Percentiles rank a stretch among this genome's conserved stretches.
Evolutionary conservation across 2,797 vertebrate genomes (phyloP).

Genomic region (Perdix hodgsoniae): DNA sequence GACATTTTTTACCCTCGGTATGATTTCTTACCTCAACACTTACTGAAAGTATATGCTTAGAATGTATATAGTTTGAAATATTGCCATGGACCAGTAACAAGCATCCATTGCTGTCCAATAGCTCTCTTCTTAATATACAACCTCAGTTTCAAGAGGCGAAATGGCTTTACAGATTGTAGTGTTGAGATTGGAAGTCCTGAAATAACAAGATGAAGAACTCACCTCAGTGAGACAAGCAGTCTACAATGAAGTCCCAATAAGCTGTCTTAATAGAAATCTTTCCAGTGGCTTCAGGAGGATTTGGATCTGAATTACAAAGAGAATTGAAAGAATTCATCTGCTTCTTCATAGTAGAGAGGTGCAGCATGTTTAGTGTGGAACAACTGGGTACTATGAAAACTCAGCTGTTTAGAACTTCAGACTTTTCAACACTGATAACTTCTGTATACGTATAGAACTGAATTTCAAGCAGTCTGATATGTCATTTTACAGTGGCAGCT

Average conservation of each 20-base stretch:
- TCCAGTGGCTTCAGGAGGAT: neutral
- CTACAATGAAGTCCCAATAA: constrained; percentile 18
- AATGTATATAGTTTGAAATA: neutral
- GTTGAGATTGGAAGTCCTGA: constrained; percentile 17
- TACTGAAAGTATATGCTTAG: neutral
- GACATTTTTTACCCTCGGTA: constrained; percentile 25
- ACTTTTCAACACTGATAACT: neutral
- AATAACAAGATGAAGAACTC: constrained; percentile 11
- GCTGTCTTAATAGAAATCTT: constrained; percentile 16
- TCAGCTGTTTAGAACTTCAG: neutral
- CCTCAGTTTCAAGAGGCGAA: neutral
- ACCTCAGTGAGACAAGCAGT: neutral
- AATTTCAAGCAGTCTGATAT: neutral
- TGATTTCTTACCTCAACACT: constrained; percentile 13
- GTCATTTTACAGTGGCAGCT: neutral
- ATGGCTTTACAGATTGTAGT: neutral
- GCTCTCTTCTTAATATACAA: neutral
- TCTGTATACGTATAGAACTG: neutral
- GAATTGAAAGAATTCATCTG: constrained; percentile 47
- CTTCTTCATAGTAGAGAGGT: constrained; percentile 12
- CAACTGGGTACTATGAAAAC: neutral
- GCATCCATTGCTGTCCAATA: neutral
- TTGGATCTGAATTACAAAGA: constrained; percentile 35
- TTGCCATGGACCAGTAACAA: constrained; percentile 1
- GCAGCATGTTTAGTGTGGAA: constrained; percentile 22